Percentiles rank a stretch among this genome's conserved stretches.
phyloP scores from a whole-genome alignment of 2,113 vertebrate genomes.

The Zootoca vivipara region DNA sequence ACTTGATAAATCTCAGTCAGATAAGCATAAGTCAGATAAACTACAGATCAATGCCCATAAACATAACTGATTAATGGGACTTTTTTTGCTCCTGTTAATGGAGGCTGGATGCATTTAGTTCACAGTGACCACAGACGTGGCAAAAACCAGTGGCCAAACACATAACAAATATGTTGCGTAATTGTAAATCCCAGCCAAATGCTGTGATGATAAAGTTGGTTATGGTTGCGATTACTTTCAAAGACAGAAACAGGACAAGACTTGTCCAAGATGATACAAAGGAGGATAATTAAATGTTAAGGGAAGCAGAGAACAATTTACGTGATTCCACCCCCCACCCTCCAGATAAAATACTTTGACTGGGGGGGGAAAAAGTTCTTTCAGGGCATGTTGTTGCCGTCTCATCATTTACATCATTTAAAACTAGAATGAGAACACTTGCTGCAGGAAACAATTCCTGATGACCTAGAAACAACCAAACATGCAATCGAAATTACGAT shows the following conservation, averaged over 20 bases:
- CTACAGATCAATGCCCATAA: neutral
- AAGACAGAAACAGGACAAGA: neutral
- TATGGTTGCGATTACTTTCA: fast-evolving
- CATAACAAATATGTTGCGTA: neutral
- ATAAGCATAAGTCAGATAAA: neutral
- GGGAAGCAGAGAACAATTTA: neutral
- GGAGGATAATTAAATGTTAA: neutral
- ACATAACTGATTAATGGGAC: neutral
- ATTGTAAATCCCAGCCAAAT: neutral
- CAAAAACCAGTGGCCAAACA: neutral
- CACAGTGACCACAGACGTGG: neutral
- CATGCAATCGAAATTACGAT: neutral
- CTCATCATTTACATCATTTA: neutral
- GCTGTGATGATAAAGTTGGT: fast-evolving
- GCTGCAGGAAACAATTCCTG: neutral
- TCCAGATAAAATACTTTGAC: too few relatives aligned
- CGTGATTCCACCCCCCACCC: neutral
- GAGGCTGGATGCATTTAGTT: conserved; percentile 1
- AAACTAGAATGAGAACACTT: neutral
- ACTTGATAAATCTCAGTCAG: neutral
- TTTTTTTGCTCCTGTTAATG: neutral
- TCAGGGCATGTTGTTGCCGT: conserved; percentile 1
- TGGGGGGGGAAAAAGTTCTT: neutral
- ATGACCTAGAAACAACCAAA: neutral
- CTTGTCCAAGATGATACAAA: neutral